Conservation (phyloP, 1,140 invertebrate species). For the Drosophila pseudoobscura region DNA sequence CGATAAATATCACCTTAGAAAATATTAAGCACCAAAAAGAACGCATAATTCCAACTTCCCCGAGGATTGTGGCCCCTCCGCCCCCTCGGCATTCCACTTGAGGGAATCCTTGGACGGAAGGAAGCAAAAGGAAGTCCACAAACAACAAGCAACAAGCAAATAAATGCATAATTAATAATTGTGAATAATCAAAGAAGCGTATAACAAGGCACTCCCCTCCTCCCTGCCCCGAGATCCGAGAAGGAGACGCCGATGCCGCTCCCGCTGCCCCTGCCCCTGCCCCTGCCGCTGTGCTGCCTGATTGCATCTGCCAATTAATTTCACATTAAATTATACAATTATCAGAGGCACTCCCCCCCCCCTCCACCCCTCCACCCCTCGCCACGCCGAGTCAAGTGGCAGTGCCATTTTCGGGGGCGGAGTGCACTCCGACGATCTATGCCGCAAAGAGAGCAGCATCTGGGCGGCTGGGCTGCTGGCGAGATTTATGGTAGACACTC, state of each 20-base stretch:
- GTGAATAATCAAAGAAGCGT: slow-evolving; percentile 50
- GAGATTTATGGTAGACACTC: slow-evolving; percentile 70
- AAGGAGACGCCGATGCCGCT: background rate
- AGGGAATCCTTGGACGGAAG: background rate
- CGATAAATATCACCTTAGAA: no score
- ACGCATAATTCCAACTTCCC: no score
- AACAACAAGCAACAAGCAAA: no score
- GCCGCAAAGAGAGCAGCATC: background rate
- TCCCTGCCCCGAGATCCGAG: no score
- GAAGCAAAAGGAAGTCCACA: background rate
- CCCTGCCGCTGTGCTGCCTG: background rate
- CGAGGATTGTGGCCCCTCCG: no score
- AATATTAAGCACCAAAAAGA: no score
- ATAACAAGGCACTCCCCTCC: slow-evolving; percentile 1
- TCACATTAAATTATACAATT: slow-evolving; percentile 52
- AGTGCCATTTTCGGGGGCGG: slow-evolving; percentile 22
- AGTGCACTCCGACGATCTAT: slow-evolving; percentile 22
- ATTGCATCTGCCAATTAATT: slow-evolving; percentile 60
- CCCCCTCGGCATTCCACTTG: slow-evolving; percentile 14
- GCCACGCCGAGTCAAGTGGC: background rate
- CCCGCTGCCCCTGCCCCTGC: no score
- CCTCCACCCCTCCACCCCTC: no score
- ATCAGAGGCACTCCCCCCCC: background rate
- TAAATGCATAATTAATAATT: slow-evolving; percentile 21
- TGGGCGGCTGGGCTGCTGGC: background rate